Evolutionary conservation across 2,113 vertebrate species (phyloP).

Genomic region (Etheostoma cragini): DNA sequence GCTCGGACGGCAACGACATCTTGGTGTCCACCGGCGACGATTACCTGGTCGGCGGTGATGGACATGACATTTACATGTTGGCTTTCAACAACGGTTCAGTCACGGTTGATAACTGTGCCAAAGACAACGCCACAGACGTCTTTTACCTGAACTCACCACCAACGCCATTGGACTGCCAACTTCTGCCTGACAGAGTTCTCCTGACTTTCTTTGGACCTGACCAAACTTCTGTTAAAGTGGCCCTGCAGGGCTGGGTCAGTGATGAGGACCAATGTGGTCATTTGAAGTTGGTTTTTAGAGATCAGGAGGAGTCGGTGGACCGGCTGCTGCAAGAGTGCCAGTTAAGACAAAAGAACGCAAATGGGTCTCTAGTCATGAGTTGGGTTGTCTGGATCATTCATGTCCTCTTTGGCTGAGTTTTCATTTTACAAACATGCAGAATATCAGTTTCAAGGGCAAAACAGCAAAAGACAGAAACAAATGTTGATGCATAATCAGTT

Average conservation of each 20-base stretch:
- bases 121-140: constrained; percentile 59
- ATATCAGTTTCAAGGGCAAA: background rate
- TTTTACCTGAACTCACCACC: constrained; percentile 36
- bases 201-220: constrained; percentile 14
- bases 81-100: constrained; percentile 38
- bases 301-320: background rate
- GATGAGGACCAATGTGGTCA: constrained; percentile 27
- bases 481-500: background rate
- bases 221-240: background rate
- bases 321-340: constrained; percentile 1
- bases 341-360: background rate
- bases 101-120: constrained; percentile 64
- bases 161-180: background rate
- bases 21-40: constrained; percentile 64
- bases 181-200: background rate
- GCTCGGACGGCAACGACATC: constrained; percentile 66
- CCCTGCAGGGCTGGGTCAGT: constrained; percentile 24
- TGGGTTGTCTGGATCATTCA: background rate
- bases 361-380: background rate
- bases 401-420: too few relatives aligned
- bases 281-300: constrained; percentile 19
- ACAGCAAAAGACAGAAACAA: background rate
- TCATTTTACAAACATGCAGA: background rate
- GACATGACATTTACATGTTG: constrained; percentile 64
- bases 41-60: constrained; percentile 66